Percentiles rank a stretch among this genome's conserved stretches.
Conservation (phyloP, 2,888 invertebrate species). For the Sminthurinus aureus region DNA sequence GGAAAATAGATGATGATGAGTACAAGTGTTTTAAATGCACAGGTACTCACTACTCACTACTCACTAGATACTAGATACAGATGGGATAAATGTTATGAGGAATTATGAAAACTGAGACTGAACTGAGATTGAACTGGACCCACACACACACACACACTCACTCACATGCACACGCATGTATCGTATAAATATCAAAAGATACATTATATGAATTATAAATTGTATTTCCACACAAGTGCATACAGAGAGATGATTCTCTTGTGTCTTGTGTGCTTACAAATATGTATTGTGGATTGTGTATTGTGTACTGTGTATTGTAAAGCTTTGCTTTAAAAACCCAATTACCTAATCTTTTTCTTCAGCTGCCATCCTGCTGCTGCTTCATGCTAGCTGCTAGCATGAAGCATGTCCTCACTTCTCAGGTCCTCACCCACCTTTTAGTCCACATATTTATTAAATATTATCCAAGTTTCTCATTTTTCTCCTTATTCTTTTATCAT, state of each 20-base stretch:
- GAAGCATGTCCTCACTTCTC: slow-evolving; percentile 43
- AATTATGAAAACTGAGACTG: not conserved
- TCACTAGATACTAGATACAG: no score
- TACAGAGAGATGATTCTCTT: not conserved
- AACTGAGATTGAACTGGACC: not conserved
- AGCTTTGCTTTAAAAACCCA: slow-evolving; percentile 37
- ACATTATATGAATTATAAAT: no score
- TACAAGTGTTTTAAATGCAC: not conserved
- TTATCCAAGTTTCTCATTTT: not conserved
- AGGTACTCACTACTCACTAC: not conserved
- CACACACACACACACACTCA: not conserved
- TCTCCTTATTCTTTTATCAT: not conserved
- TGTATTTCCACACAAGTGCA: not conserved
- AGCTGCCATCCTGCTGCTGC: slow-evolving; percentile 42
- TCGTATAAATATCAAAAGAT: no score
- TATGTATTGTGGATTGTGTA: no score
- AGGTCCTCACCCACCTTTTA: slow-evolving; percentile 37
- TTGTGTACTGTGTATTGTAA: not conserved
- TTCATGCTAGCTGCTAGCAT: slow-evolving; percentile 26
- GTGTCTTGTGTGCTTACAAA: not conserved
- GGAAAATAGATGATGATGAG: not conserved
- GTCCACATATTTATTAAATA: slow-evolving; percentile 5
- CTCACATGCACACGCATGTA: not conserved
- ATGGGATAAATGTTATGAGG: not conserved
- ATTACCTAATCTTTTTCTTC: slow-evolving; percentile 43